Evolutionary conservation across 1,140 invertebrate genomes (phyloP).

Genomic region (Nomia melanderi): DNA sequence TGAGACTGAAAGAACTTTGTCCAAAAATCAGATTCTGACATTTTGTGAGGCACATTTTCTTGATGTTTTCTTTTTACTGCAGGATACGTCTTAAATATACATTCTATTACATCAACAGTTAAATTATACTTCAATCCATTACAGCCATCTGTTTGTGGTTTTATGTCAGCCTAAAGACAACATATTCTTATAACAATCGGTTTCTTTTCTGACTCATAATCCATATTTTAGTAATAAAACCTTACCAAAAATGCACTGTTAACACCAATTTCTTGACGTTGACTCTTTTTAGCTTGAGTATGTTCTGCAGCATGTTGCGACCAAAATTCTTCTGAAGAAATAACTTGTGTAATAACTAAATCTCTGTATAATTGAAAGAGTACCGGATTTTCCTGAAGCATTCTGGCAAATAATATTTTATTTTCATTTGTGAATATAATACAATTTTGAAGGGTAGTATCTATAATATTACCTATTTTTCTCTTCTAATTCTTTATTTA

Average conservation of each 20-base stretch:
- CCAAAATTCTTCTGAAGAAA: slow-evolving; percentile 98
- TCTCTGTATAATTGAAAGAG: slow-evolving; percentile 94
- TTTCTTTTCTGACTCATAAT: background rate
- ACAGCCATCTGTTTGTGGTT: slow-evolving; percentile 97
- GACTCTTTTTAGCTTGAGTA: slow-evolving; percentile 86
- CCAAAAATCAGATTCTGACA: slow-evolving; percentile 99
- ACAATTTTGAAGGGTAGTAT: background rate
- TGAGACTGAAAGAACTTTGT: slow-evolving; percentile 99
- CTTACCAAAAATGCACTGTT: slow-evolving; percentile 79
- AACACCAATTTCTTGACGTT: slow-evolving; percentile 91
- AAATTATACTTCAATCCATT: slow-evolving; percentile 99
- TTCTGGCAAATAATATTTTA: slow-evolving; percentile 76
- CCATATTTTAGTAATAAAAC: slow-evolving; percentile 14
- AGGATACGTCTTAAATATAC: slow-evolving; percentile 99
- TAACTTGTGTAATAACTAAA: slow-evolving; percentile 95
- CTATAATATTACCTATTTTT: slow-evolving; percentile 84
- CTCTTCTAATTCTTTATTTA: slow-evolving; percentile 95
- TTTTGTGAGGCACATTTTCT: slow-evolving; percentile 97
- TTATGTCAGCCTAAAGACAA: slow-evolving; percentile 91
- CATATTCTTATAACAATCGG: slow-evolving; percentile 32
- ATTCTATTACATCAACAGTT: slow-evolving; percentile 97
- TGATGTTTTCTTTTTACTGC: slow-evolving; percentile 98
- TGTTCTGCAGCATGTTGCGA: slow-evolving; percentile 90
- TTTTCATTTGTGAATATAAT: background rate
- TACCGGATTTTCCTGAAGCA: slow-evolving; percentile 91